These are phyloP conservation scores for Tipula confusa DNA, from an alignment of 2,888 invertebrate genomes.

Conservation along the genomic window DNA sequence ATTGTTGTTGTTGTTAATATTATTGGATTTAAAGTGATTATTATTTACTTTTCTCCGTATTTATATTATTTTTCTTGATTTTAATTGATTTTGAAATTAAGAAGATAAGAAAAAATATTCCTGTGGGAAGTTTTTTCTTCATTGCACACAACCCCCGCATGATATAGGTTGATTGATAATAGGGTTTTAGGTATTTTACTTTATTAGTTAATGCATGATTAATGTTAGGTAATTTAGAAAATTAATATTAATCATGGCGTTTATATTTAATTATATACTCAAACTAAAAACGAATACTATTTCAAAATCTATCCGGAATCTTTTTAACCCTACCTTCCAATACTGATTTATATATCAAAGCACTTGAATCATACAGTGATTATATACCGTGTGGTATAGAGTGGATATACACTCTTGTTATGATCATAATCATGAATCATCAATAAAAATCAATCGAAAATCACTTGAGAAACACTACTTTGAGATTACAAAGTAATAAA, in stretches of 20 bases:
- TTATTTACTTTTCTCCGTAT: neutral
- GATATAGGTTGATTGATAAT: neutral
- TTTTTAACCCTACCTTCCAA: neutral
- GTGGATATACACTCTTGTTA: neutral
- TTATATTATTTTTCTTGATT: neutral
- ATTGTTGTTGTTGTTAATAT: neutral
- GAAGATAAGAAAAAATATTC: neutral
- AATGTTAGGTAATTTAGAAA: neutral
- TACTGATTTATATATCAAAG: neutral
- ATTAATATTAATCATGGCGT: neutral
- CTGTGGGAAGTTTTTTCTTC: neutral
- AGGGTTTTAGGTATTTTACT: neutral
- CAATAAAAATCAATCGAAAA: constrained; percentile 25
- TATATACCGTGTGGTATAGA: neutral
- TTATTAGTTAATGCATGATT: constrained; percentile 3
- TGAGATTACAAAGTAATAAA: constrained; percentile 20
- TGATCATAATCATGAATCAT: constrained; percentile 20
- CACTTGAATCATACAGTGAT: neutral
- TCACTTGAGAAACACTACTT: constrained; percentile 15
- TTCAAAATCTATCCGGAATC: no score
- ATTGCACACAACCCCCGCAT: neutral
- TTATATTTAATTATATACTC: neutral
- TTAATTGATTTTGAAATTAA: constrained; percentile 25
- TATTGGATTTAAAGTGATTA: constrained; percentile 21
- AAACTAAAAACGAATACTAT: no score